Base-by-base conservation (phyloP, 2,888 invertebrate genomes). In the Spodoptera exigua region DNA sequence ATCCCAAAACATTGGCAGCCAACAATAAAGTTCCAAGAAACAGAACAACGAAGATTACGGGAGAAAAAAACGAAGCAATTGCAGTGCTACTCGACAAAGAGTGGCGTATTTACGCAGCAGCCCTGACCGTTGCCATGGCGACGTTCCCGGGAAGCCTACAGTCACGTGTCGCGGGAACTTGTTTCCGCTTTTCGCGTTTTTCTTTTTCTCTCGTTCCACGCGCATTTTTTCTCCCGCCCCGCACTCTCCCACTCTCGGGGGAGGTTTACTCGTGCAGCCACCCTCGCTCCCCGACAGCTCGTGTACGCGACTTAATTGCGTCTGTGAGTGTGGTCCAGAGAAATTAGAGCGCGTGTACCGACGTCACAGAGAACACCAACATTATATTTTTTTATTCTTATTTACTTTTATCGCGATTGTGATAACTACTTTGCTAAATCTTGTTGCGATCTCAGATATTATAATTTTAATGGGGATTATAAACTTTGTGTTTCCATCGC, bases 261-360 rank as follows among this genome's bases (percentile, higher is more conserved):
- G 80, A 81, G 79, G 76, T 76, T 62, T 76, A 77, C 80, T 79
- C 81, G 82, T 73, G 78, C 74, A 74, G 59, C 70, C 74, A 70
- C 53, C 68, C 68, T 61, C 74, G 27, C 64, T 85, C 86, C 88
- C 85, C 86, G 76, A 84, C 83, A 84, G 86, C 90, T 89, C 90
- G 92, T 92, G 92, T 92, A 91, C 91, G 92, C 86, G 89, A 91
- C 94, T 94, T 94, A 93, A 94, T 93, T 93, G 93, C 93, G 93
- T 91, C 93, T 93, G 94, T 93, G 93, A 92, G 93, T 92, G 93
- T 93, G 93, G 93, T 92, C 91, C 92, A 89, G 89, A 92, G 91
- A 93, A 93, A 93, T 93, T 92, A 93, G 93, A 91, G 85, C 92
- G 76, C 81, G 90, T 77, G 79, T 88, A 90, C 74, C 73, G 39